phyloP scores from a whole-genome alignment of 2,113 vertebrate genomes.

The Nanorana parkeri region DNA sequence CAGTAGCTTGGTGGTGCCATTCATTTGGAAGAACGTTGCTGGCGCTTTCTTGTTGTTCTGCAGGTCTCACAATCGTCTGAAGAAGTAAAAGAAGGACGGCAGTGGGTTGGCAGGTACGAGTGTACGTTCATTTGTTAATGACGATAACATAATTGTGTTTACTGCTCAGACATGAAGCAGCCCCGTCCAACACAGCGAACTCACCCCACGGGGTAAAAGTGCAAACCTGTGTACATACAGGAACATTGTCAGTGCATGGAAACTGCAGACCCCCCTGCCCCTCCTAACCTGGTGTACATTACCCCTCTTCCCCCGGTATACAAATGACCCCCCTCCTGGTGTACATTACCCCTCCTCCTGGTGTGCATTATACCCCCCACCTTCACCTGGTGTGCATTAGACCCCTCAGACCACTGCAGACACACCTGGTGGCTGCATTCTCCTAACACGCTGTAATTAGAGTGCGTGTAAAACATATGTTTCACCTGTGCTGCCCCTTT shows the following conservation, averaged over 20 bases:
- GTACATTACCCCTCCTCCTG: too few relatives aligned
- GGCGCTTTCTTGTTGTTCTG: too few relatives aligned
- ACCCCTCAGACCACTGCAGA: not conserved
- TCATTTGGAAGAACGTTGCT: too few relatives aligned
- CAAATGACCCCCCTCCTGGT: too few relatives aligned
- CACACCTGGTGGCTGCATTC: constrained; percentile 32
- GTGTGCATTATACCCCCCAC: too few relatives aligned
- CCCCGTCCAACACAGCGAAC: not conserved
- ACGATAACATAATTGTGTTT: not conserved
- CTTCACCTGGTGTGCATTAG: constrained; percentile 17
- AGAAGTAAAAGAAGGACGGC: not conserved
- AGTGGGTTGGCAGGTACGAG: not conserved
- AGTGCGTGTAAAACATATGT: constrained; percentile 35
- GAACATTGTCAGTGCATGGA: not conserved
- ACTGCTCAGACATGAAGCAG: constrained; percentile 1
- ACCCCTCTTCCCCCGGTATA: too few relatives aligned
- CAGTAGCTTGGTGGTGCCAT: too few relatives aligned
- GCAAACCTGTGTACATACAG: not conserved
- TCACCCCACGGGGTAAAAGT: constrained; percentile 5
- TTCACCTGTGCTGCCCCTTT: constrained; percentile 52
- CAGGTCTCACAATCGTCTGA: too few relatives aligned
- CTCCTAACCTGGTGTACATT: constrained; percentile 26
- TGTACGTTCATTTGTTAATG: not conserved
- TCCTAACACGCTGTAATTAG: constrained; percentile 28
- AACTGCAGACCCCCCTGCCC: not conserved